Evolutionary conservation across 2,888 invertebrate species (phyloP).

Genomic region (Pristionchus exspectatus): DNA sequence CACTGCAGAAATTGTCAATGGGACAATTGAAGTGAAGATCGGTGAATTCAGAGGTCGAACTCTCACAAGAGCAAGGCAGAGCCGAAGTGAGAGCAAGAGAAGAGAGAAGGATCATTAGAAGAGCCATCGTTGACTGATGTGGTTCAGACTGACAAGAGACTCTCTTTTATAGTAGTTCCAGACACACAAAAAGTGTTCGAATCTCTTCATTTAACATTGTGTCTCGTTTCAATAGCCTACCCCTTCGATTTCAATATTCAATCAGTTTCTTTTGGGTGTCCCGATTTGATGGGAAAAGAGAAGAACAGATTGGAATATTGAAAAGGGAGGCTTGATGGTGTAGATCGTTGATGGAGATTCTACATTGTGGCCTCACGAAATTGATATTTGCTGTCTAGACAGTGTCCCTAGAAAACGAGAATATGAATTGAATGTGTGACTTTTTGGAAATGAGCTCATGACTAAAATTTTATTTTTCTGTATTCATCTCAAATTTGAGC

Average conservation of each 20-base stretch:
- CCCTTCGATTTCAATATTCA: neutral
- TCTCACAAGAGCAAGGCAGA: neutral
- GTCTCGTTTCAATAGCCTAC: constrained; percentile 6
- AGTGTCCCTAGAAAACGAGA: no score
- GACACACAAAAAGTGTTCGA: neutral
- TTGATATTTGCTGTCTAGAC: no score
- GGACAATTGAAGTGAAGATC: neutral
- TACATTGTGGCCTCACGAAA: no score
- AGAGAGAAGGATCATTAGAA: neutral
- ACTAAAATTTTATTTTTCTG: no score
- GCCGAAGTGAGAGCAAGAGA: neutral
- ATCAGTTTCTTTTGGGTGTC: constrained; percentile 1
- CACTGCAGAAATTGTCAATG: neutral
- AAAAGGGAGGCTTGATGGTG: neutral
- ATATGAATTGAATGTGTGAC: no score
- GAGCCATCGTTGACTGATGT: no score
- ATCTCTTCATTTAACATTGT: neutral
- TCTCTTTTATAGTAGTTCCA: neutral
- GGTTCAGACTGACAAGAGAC: no score
- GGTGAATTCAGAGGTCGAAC: neutral
- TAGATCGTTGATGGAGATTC: neutral
- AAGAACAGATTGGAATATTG: constrained; percentile 8
- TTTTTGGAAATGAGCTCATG: no score
- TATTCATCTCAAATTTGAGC: no score
- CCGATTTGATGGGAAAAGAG: neutral